Conservation (phyloP, 2,113 vertebrate genomes). For the Phaethornis superciliosus region DNA sequence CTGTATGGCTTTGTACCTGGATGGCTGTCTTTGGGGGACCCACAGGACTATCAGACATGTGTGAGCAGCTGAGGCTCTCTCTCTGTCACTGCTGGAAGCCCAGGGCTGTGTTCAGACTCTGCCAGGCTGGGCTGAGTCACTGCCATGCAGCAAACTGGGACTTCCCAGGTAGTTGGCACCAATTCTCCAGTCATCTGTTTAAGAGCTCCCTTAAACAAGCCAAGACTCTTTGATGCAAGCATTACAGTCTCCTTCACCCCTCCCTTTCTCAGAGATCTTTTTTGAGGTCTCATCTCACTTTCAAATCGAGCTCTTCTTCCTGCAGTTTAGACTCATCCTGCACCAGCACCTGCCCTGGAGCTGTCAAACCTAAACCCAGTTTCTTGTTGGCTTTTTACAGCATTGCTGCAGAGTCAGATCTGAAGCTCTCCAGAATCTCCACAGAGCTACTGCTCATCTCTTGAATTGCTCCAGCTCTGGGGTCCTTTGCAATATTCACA, state of each 20-base stretch:
- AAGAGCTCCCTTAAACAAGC: conserved; percentile 31
- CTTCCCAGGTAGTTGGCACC: conserved; percentile 64
- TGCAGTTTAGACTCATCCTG: conserved; percentile 14
- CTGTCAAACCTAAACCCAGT: conserved; percentile 5
- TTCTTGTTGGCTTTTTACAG: conserved; percentile 5
- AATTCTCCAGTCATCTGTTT: conserved; percentile 47
- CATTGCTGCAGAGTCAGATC: conserved; percentile 9
- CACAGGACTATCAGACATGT: not conserved
- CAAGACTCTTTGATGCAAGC: conserved; percentile 3
- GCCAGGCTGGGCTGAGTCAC: conserved; percentile 61
- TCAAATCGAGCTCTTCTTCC: not conserved
- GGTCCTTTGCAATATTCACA: not conserved
- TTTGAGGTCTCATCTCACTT: not conserved
- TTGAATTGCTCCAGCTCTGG: not conserved
- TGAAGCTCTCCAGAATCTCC: not conserved
- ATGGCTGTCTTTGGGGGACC: not conserved
- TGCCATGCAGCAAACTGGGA: conserved; percentile 65
- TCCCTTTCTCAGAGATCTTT: not conserved
- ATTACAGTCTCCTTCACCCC: not conserved
- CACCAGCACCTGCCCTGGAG: conserved; percentile 27
- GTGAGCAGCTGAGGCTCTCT: not conserved
- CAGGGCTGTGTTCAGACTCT: conserved; percentile 30
- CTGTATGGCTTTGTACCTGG: not conserved
- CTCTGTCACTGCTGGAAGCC: conserved; percentile 13
- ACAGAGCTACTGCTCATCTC: not conserved